Evolutionary conservation across 2,113 vertebrate species (phyloP).

Genomic region (Rhabdomys dilectus): DNA sequence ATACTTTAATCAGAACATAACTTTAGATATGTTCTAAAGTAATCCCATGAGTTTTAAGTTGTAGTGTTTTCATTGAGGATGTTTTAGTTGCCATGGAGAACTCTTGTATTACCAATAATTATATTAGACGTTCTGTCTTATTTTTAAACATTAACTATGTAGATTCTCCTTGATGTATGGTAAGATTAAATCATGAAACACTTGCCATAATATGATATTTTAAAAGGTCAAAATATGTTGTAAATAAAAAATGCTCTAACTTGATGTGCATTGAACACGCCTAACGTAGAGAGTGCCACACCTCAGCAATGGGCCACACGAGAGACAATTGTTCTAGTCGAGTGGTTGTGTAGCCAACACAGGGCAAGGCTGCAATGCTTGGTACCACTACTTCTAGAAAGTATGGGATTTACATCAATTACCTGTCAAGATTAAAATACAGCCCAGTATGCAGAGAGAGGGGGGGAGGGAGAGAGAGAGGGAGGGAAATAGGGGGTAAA

Average conservation of each 20-base stretch:
- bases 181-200: too few relatives aligned
- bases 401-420: neutral
- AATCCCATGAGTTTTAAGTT: neutral
- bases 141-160: neutral
- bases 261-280: neutral
- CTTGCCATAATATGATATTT: neutral
- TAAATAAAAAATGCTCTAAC: neutral
- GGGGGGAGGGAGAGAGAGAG: too few relatives aligned
- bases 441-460: too few relatives aligned
- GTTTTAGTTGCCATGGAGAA: neutral
- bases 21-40: neutral
- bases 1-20: neutral
- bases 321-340: accelerated
- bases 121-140: neutral
- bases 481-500: too few relatives aligned
- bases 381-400: neutral
- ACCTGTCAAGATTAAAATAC: neutral
- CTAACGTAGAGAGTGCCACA: neutral
- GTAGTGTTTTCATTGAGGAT: neutral
- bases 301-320: neutral
- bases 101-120: neutral
- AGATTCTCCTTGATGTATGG: neutral
- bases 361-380: neutral
- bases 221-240: neutral
- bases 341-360: neutral